Percentiles rank a stretch among this genome's conserved stretches.
Evolutionary conservation across 2,888 invertebrate species (phyloP).

Genomic region (Agrotis exclamationis): DNA sequence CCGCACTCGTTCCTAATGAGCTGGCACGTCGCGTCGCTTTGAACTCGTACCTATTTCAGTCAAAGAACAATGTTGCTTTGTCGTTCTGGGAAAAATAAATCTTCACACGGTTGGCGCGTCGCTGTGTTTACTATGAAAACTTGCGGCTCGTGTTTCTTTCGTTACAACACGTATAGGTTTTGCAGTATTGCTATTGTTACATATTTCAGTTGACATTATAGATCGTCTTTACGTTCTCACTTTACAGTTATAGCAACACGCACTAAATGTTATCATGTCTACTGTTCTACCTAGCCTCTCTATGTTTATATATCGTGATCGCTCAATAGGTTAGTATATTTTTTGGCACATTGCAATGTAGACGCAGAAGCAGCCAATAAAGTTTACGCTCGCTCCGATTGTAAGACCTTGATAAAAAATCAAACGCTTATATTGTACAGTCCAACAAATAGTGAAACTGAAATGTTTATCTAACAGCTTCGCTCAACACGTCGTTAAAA

Average conservation of each 20-base stretch:
- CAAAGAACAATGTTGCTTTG: conserved; percentile 84
- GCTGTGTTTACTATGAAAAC: conserved; percentile 84
- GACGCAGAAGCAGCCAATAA: conserved; percentile 50
- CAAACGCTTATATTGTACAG: conserved; percentile 53
- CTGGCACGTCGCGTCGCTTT: conserved; percentile 79
- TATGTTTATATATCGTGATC: neutral
- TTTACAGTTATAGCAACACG: conserved; percentile 65
- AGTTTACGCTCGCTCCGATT: conserved; percentile 59
- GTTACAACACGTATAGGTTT: conserved; percentile 71
- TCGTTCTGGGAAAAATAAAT: conserved; percentile 84
- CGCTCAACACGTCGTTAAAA: conserved; percentile 67
- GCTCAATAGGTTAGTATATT: conserved; percentile 27
- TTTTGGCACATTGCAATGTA: conserved; percentile 54
- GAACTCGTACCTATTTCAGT: conserved; percentile 84
- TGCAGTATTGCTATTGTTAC: conserved; percentile 71
- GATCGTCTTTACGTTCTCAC: conserved; percentile 60
- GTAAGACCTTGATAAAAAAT: conserved; percentile 66
- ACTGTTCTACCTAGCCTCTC: conserved; percentile 16
- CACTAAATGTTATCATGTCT: conserved; percentile 54
- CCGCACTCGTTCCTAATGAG: conserved; percentile 78
- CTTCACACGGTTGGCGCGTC: conserved; percentile 78
- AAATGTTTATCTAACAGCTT: conserved; percentile 63
- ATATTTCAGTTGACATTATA: conserved; percentile 65
- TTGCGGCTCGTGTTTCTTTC: conserved; percentile 74
- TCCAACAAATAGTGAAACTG: conserved; percentile 56